A percentile compares a stretch with the other conserved stretches of the same genome.
These are phyloP conservation scores for Phortica magna DNA, from an alignment of 2,888 invertebrate genomes.

Conservation along the genomic window DNA sequence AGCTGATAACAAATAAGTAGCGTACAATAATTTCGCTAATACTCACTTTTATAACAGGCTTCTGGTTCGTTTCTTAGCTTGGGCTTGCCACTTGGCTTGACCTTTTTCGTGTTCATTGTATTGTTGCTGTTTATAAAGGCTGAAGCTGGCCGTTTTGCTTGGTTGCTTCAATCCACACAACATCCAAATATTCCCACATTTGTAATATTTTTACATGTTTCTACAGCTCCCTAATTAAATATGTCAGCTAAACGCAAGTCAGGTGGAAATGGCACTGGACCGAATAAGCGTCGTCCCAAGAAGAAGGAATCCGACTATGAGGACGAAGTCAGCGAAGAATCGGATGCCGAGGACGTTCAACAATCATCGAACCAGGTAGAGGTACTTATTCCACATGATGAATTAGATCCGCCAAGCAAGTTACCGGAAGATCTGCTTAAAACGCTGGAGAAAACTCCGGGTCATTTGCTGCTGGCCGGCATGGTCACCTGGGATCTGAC, in stretches of 20 bases:
- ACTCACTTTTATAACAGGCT: no score
- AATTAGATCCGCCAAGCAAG: constrained; percentile 81
- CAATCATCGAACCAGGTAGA: constrained; percentile 70
- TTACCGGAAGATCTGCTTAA: constrained; percentile 84
- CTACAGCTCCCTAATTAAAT: constrained; percentile 36
- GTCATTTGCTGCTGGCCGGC: constrained; percentile 89
- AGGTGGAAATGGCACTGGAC: constrained; percentile 74
- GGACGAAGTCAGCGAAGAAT: constrained; percentile 76
- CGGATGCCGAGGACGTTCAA: constrained; percentile 66
- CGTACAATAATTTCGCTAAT: no score
- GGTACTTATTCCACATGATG: constrained; percentile 79
- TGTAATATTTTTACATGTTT: neutral
- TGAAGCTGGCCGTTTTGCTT: constrained; percentile 44
- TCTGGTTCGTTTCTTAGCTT: no score
- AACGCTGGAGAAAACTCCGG: constrained; percentile 84
- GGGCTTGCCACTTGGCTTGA: constrained; percentile 12
- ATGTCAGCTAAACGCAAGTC: constrained; percentile 78
- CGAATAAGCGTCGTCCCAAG: constrained; percentile 76
- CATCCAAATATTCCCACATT: constrained; percentile 36
- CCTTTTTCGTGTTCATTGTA: neutral
- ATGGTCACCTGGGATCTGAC: constrained; percentile 94
- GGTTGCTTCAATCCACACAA: constrained; percentile 54
- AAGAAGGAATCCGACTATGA: constrained; percentile 78
- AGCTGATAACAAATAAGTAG: no score
- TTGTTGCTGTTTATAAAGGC: no score